phyloP scores from a whole-genome alignment of 2,888 invertebrate genomes.

The Timandra comae region DNA sequence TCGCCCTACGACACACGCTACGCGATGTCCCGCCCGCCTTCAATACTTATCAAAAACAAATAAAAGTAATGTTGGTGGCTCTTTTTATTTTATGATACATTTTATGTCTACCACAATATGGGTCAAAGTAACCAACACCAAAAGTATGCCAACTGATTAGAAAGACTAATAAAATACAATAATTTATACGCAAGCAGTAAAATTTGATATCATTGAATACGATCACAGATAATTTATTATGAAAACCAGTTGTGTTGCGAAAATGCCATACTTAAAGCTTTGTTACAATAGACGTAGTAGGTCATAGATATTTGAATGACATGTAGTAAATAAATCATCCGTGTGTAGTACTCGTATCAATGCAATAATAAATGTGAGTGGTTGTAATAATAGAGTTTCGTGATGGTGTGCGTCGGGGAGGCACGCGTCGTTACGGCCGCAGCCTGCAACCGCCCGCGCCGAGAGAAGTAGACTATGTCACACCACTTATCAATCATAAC shows the following conservation, averaged over 20 bases:
- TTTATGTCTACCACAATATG: slow-evolving; percentile 19
- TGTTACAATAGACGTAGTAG: slow-evolving; percentile 40
- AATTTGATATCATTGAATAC: slow-evolving; percentile 19
- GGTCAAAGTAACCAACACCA: slow-evolving; percentile 26
- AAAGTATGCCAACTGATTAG: slow-evolving; percentile 21
- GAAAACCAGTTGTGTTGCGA: slow-evolving; percentile 32
- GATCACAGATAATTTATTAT: slow-evolving; percentile 8
- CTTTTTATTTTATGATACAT: slow-evolving; percentile 26
- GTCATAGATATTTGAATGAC: slow-evolving; percentile 50
- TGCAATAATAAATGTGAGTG: slow-evolving; percentile 48
- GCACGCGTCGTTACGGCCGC: slow-evolving; percentile 26
- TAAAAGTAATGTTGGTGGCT: slow-evolving; percentile 2
- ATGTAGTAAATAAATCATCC: slow-evolving; percentile 53
- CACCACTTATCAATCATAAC: slow-evolving; percentile 54
- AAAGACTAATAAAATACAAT: slow-evolving; percentile 28
- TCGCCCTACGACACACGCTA: slow-evolving; percentile 1
- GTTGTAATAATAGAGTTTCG: slow-evolving; percentile 48
- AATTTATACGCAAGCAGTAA: slow-evolving; percentile 32
- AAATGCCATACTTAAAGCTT: slow-evolving; percentile 30
- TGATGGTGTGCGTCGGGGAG: slow-evolving; percentile 33
- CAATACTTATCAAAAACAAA: background rate
- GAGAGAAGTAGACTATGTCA: slow-evolving; percentile 60
- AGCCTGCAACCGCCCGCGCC: slow-evolving; percentile 17
- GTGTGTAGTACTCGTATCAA: slow-evolving; percentile 44
- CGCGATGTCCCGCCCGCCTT: slow-evolving; percentile 2